Base-by-base conservation (phyloP, 92 coral and sea anemone genomes). In the Epizoanthus ramosus region DNA sequence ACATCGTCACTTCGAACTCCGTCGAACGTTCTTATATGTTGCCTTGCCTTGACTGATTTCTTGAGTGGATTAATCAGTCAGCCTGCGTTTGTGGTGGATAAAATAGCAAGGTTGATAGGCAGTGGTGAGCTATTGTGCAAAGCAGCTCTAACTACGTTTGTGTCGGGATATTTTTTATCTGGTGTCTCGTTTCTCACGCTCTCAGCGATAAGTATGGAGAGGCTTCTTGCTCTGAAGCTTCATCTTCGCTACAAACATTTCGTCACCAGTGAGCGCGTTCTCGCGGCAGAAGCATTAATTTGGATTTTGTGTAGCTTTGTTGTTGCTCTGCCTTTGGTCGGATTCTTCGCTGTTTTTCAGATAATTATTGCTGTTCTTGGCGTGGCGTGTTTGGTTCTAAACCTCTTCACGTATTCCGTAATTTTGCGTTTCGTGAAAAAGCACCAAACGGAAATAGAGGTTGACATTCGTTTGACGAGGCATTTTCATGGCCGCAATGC, bases 101-200 rank as follows among this genome's bases (percentile, higher is more conserved):
- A 77, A 77, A 23, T 77, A 18, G 82, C 82, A 43, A 60, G 82
- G 28, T 16, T 77, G 21, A 61, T 41, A 63, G 41, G 24, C 63
- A 43, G 63, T 5, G 70, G 16, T 23, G 54, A 43, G 21, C 61
- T 77, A 43, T 77, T 43, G 41, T 77, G 82, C 39, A 37, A 15
- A 2, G 57, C 82, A 19, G 70, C 71, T 43, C 63, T 61, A 41
- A 77, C 71, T 22, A 77, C 82, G 31, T 77, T 77, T 19, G 82
- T 77, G 82, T 77, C 82, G 21, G 82, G 82, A 8, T 77, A 77
- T 12, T 12, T 60, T 60, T 61, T 47, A 25, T 77, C 71, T 14
- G 82, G 71, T 23, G 82, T 77, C 57, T 77, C 82, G 43, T 77
- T 77, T 63, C 41, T 77, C 22, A 77, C 82, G 14, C 82, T 77